phyloP scores from a whole-genome alignment of 2,113 vertebrate genomes.

The Nipponia nippon region DNA sequence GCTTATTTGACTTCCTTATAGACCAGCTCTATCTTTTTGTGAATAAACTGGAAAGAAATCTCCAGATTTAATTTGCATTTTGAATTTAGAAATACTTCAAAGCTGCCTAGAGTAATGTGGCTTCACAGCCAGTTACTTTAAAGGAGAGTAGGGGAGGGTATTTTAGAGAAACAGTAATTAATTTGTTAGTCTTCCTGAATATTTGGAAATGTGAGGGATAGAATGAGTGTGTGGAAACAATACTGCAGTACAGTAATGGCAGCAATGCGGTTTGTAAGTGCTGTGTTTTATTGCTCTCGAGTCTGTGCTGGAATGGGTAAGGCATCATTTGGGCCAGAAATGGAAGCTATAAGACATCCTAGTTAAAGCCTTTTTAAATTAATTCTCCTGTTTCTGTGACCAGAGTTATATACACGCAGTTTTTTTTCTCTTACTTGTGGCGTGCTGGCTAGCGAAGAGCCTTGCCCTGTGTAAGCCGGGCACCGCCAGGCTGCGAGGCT shows the following conservation, averaged over 20 bases:
- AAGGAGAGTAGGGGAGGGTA: not conserved
- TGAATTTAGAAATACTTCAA: slow-evolving; percentile 1
- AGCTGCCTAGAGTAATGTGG: not conserved
- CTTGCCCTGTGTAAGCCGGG: too few species aligned
- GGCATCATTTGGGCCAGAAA: not conserved
- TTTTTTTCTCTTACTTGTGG: not conserved
- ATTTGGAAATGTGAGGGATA: not conserved
- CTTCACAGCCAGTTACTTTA: not conserved
- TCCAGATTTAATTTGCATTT: slow-evolving; percentile 14
- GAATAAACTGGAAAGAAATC: slow-evolving; percentile 1
- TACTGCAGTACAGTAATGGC: not conserved
- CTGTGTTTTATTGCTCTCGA: not conserved
- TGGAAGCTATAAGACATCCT: not conserved
- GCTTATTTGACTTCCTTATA: not conserved
- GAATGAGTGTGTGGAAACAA: not conserved
- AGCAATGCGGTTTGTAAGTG: not conserved
- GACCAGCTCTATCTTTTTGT: not conserved
- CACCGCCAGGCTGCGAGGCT: not conserved
- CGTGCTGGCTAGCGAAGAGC: not conserved
- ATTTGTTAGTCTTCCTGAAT: not conserved
- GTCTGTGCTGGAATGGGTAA: not conserved
- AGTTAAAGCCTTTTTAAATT: not conserved
- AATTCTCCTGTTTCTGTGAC: not conserved
- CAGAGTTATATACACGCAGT: fast-evolving
- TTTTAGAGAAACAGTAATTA: not conserved